phyloP scores from a whole-genome alignment of 2,888 invertebrate genomes.

The Pollenia griseotomentosa region DNA sequence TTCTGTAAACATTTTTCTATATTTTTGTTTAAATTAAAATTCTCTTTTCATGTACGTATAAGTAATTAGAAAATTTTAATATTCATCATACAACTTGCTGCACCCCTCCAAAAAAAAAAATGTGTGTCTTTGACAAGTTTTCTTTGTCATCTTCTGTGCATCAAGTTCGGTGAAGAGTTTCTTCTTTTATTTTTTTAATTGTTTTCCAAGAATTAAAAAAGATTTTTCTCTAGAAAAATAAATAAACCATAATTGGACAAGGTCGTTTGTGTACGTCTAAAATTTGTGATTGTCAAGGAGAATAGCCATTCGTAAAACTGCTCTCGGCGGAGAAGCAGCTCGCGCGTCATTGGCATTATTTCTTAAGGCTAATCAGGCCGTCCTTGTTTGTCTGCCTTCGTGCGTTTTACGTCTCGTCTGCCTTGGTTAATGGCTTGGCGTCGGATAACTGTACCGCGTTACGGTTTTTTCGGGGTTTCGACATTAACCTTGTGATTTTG shows the following conservation, averaged over 20 bases:
- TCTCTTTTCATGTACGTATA: not conserved
- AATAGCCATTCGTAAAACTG: too few relatives aligned
- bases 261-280: not conserved
- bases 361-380: too few relatives aligned
- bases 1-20: too few relatives aligned
- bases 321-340: too few relatives aligned
- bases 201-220: not conserved
- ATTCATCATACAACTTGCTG: constrained; percentile 36
- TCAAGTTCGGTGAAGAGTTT: not conserved
- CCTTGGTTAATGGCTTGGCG: too few relatives aligned
- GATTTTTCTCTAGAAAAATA: not conserved
- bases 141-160: not conserved
- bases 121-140: not conserved
- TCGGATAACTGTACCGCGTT: too few relatives aligned
- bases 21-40: not conserved
- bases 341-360: too few relatives aligned
- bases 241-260: constrained; percentile 40
- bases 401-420: too few relatives aligned
- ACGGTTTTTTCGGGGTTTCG: too few relatives aligned
- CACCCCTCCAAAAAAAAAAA: not conserved
- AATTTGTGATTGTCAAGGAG: too few relatives aligned
- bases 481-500: too few relatives aligned
- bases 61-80: constrained; percentile 44
- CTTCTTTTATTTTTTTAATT: not conserved
- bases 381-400: too few relatives aligned